Conservation (phyloP, 2,797 vertebrate genomes). For the Mus caroli region DNA sequence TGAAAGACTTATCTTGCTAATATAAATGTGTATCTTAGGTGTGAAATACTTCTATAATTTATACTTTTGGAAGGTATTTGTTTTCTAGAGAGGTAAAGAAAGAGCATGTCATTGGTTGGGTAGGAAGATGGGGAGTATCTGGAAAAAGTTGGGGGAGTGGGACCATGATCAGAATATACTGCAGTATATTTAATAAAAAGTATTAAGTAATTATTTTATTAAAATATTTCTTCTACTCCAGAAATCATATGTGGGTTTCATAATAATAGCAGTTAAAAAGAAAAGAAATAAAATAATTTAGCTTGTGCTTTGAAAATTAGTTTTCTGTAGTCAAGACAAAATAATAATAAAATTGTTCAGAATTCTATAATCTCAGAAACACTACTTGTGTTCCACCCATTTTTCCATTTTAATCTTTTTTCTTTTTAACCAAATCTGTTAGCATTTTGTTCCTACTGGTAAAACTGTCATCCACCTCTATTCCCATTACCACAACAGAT, state of each 20-base stretch:
- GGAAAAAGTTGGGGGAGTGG: no score
- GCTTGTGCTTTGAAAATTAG: not conserved
- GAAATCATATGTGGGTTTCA: constrained; percentile 26
- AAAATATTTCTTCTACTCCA: not conserved
- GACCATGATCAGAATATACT: not conserved
- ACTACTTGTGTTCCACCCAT: not conserved
- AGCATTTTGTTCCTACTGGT: not conserved
- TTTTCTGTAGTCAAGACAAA: not conserved
- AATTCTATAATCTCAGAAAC: not conserved
- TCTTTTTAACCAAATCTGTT: not conserved
- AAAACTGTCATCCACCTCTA: not conserved
- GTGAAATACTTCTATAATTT: not conserved
- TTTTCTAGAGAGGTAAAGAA: not conserved
- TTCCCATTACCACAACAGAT: not conserved
- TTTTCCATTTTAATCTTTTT: not conserved
- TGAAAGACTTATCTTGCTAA: constrained; percentile 13
- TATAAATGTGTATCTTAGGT: constrained; percentile 31
- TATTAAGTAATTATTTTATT: not conserved
- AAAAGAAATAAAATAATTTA: not conserved
- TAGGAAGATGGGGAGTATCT: not conserved
- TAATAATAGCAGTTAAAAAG: not conserved
- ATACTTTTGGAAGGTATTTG: constrained; percentile 15
- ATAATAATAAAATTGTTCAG: not conserved
- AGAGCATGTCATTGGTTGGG: no score
- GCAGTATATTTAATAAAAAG: not conserved